These are phyloP conservation scores for Mellilla xanthometata DNA, from an alignment of 2,888 invertebrate genomes.

Conservation along the genomic window DNA sequence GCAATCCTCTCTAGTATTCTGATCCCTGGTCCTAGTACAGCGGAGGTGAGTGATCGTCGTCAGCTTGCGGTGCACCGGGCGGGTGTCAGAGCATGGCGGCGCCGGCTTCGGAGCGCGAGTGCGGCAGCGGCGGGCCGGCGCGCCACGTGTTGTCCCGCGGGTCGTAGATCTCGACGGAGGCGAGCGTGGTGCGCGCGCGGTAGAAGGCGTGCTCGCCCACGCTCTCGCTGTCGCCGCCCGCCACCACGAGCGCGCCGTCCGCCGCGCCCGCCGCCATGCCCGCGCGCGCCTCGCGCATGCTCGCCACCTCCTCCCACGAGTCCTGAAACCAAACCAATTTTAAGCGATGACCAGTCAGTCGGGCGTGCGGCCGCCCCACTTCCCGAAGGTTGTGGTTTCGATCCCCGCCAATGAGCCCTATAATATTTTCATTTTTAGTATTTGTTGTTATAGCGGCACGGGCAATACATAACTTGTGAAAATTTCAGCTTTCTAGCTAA, in stretches of 20 bases:
- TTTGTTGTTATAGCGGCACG: too few relatives aligned
- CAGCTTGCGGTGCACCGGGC: background rate
- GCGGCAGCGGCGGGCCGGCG: conserved; percentile 89
- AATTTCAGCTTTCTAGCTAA: too few relatives aligned
- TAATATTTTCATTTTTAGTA: too few relatives aligned
- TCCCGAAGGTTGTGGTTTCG: too few relatives aligned
- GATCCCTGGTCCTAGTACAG: too few relatives aligned
- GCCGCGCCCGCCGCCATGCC: conserved; percentile 93
- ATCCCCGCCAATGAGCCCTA: too few relatives aligned
- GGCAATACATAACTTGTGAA: too few relatives aligned
- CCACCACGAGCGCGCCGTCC: conserved; percentile 91
- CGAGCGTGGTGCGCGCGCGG: conserved; percentile 91
- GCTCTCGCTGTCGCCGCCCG: conserved; percentile 93
- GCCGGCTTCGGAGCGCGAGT: conserved; percentile 93
- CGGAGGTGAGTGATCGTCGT: background rate
- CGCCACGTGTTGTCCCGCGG: conserved; percentile 90
- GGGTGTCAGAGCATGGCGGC: conserved; percentile 88
- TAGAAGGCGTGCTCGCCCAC: conserved; percentile 88
- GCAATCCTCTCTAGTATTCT: too few relatives aligned
- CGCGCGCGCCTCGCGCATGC: conserved; percentile 89
- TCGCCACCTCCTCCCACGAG: conserved; percentile 90
- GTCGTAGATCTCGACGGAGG: conserved; percentile 92
- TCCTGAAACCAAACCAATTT: too few relatives aligned
- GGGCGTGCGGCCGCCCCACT: too few relatives aligned
- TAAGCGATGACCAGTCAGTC: too few relatives aligned